Conservation (phyloP, 2,113 vertebrate genomes). For the Triplophysa dalaica region DNA sequence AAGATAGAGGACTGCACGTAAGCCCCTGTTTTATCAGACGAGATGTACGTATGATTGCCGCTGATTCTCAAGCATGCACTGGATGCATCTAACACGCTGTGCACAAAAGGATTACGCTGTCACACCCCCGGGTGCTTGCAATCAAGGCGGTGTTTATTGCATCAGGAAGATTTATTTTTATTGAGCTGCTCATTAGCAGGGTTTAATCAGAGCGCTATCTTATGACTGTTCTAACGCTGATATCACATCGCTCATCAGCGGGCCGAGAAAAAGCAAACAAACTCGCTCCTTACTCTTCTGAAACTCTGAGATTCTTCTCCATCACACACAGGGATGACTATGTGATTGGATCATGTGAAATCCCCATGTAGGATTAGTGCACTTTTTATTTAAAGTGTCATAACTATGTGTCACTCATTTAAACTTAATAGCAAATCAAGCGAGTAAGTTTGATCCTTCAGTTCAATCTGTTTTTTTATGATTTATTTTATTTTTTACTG, state of each 20-base stretch:
- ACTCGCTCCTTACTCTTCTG: constrained; percentile 1
- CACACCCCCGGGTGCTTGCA: constrained; percentile 56
- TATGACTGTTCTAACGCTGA: constrained; percentile 49
- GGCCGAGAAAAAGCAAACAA: constrained; percentile 41
- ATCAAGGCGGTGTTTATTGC: constrained; percentile 57
- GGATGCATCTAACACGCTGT: constrained; percentile 37
- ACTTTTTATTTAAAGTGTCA: too few species aligned
- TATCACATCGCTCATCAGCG: constrained; percentile 48
- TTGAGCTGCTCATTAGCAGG: constrained; percentile 62
- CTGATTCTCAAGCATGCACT: constrained; percentile 37
- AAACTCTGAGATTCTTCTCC: constrained; percentile 31
- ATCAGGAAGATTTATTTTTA: constrained; percentile 60
- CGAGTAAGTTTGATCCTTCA: too few species aligned
- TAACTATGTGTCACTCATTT: too few species aligned
- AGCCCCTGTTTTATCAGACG: constrained; percentile 37
- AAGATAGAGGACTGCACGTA: neutral
- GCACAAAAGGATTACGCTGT: constrained; percentile 59
- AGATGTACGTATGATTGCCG: constrained; percentile 38
- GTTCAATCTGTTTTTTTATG: too few species aligned
- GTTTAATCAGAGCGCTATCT: constrained; percentile 58
- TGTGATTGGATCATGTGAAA: constrained; percentile 14
- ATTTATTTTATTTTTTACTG: too few species aligned
- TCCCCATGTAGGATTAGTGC: too few species aligned
- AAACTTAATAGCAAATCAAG: too few species aligned
- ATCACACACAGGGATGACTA: constrained; percentile 12